phyloP scores from a whole-genome alignment of 2,797 vertebrate genomes.

The Chloroceryle amazona region DNA sequence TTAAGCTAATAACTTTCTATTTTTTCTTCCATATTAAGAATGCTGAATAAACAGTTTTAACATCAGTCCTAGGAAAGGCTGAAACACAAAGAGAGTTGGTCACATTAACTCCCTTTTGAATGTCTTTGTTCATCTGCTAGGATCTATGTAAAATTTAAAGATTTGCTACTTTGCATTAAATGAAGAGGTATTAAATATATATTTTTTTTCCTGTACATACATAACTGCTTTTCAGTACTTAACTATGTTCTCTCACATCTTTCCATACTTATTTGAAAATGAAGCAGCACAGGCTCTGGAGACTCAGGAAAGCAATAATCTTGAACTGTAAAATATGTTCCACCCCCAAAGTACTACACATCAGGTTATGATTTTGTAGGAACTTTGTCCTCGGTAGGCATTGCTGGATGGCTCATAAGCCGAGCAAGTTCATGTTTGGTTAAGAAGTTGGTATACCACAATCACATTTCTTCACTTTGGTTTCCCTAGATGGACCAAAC shows the following conservation, averaged over 20 bases:
- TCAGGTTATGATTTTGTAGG: neutral
- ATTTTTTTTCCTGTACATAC: neutral
- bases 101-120: neutral
- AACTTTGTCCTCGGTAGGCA: neutral
- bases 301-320: neutral
- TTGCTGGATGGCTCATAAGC: neutral
- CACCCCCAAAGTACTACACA: neutral
- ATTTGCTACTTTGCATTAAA: neutral
- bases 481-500: neutral
- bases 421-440: neutral
- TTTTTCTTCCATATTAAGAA: neutral
- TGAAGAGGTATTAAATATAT: neutral
- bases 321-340: neutral
- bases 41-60: neutral
- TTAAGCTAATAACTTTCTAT: neutral
- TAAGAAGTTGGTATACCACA: neutral
- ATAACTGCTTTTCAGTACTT: neutral
- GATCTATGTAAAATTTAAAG: neutral
- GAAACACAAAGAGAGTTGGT: neutral
- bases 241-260: neutral
- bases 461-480: neutral
- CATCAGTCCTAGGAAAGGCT: neutral
- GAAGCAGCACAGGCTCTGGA: neutral
- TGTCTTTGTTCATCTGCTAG: neutral
- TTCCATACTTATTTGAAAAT: neutral